A percentile compares a stretch with the other conserved stretches of the same genome.
These are phyloP conservation scores for Eufriesea mexicana DNA, from an alignment of 1,140 invertebrate genomes.

Conservation along the genomic window DNA sequence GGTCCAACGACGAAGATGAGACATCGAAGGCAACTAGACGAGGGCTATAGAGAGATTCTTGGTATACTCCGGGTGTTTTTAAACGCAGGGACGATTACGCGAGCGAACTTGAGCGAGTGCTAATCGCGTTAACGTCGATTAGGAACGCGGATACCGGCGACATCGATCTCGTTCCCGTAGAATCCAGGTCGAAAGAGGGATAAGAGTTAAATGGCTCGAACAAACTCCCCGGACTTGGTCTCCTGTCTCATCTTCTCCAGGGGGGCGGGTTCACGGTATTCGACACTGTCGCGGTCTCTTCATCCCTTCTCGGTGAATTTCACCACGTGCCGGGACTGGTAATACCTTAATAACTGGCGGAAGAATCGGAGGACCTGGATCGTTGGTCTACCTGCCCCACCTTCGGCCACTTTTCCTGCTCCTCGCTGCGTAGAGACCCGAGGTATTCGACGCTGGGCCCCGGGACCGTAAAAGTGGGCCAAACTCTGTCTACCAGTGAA, in stretches of 20 bases:
- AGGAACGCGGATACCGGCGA: constrained; percentile 6
- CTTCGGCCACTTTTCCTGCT: not conserved
- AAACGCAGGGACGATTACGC: too few species aligned
- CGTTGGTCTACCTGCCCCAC: too few species aligned
- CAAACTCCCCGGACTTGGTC: not conserved
- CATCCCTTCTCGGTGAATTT: not conserved
- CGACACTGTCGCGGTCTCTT: constrained; percentile 5
- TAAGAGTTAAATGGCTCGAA: constrained; percentile 2
- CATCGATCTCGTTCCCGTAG: not conserved
- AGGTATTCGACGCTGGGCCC: too few species aligned
- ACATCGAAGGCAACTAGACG: not conserved
- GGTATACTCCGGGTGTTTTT: too few species aligned
- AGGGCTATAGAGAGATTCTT: not conserved
- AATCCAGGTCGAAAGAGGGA: constrained; percentile 38
- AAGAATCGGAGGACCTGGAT: not conserved
- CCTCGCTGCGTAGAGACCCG: not conserved
- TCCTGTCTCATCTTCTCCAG: not conserved
- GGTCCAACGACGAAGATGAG: not conserved
- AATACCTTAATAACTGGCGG: constrained; percentile 13
- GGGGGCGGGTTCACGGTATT: not conserved
- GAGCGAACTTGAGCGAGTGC: too few species aligned
- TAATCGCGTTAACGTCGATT: constrained; percentile 25
- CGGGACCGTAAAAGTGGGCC: constrained; percentile 1
- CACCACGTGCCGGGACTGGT: not conserved
- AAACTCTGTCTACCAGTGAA: not conserved